Conservation (phyloP, 2,888 invertebrate genomes). For the Pinctada fucata region DNA sequence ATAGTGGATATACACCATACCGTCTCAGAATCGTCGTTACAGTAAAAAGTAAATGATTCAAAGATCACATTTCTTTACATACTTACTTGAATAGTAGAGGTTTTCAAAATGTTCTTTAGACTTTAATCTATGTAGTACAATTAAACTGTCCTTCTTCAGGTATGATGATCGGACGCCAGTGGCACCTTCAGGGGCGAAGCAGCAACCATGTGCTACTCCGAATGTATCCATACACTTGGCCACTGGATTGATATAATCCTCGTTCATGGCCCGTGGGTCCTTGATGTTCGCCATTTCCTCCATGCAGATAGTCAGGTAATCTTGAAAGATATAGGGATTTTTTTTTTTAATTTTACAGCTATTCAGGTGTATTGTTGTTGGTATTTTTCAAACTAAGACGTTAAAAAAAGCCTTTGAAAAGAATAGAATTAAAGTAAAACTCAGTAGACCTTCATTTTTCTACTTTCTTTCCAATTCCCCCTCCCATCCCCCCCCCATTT, state of each 20-base stretch:
- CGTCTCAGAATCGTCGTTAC: too few species aligned
- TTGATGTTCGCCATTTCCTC: slow-evolving; percentile 11
- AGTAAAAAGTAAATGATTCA: too few species aligned
- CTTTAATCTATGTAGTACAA: slow-evolving; percentile 16
- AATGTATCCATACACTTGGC: slow-evolving; percentile 20
- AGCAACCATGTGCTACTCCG: slow-evolving; percentile 15
- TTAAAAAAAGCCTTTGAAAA: too few species aligned
- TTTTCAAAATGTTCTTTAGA: slow-evolving; percentile 15
- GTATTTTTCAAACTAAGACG: too few species aligned
- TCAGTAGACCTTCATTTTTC: too few species aligned
- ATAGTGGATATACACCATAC: too few species aligned
- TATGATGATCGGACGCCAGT: slow-evolving; percentile 3
- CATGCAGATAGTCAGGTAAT: slow-evolving; percentile 6
- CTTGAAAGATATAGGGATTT: neutral
- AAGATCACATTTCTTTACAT: neutral
- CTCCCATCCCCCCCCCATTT: too few species aligned
- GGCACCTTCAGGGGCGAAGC: neutral
- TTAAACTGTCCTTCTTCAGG: slow-evolving; percentile 10
- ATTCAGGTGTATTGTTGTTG: too few species aligned
- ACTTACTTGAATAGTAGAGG: slow-evolving; percentile 26
- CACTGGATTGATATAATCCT: slow-evolving; percentile 5
- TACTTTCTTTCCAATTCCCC: too few species aligned
- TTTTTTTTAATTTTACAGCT: too few species aligned
- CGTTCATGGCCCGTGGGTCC: neutral
- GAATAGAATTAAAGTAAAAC: too few species aligned